These are phyloP conservation scores for Plecotus auritus DNA, from an alignment of 2,113 vertebrate genomes.

Conservation along the genomic window DNA sequence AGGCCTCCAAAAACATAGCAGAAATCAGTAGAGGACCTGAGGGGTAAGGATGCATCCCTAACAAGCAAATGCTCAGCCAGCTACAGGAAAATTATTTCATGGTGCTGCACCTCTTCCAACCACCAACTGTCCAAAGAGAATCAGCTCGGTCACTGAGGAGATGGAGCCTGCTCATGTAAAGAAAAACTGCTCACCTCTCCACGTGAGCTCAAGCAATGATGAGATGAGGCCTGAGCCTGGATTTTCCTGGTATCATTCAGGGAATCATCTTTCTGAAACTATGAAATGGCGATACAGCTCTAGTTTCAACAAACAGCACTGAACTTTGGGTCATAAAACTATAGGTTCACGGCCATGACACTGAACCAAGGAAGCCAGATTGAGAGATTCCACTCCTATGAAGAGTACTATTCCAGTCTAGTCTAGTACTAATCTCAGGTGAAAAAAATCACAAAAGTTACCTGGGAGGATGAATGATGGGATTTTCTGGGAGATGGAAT, in stretches of 20 bases:
- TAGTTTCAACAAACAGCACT: not conserved
- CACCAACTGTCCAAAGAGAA: not conserved
- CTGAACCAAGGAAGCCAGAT: not conserved
- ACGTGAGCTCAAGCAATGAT: not conserved
- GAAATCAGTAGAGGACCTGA: not conserved
- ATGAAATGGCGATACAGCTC: not conserved
- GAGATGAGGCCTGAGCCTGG: not conserved
- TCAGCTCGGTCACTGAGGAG: not conserved
- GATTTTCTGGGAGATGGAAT: not conserved
- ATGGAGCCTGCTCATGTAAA: not conserved
- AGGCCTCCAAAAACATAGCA: constrained; percentile 15
- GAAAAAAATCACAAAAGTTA: not conserved
- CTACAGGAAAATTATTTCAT: not conserved
- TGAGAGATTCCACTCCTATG: not conserved
- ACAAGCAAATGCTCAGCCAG: not conserved
- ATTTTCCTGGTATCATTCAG: not conserved
- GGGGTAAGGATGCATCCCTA: not conserved
- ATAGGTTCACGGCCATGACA: not conserved
- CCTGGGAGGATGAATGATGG: not conserved
- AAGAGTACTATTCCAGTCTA: not conserved
- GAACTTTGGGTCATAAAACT: not conserved
- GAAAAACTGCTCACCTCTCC: not conserved
- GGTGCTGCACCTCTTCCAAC: not conserved
- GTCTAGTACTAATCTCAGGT: not conserved
- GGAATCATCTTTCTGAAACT: constrained; percentile 8